Base-by-base conservation (phyloP, 2,888 invertebrate genomes). In the Ophion ventricosus region DNA sequence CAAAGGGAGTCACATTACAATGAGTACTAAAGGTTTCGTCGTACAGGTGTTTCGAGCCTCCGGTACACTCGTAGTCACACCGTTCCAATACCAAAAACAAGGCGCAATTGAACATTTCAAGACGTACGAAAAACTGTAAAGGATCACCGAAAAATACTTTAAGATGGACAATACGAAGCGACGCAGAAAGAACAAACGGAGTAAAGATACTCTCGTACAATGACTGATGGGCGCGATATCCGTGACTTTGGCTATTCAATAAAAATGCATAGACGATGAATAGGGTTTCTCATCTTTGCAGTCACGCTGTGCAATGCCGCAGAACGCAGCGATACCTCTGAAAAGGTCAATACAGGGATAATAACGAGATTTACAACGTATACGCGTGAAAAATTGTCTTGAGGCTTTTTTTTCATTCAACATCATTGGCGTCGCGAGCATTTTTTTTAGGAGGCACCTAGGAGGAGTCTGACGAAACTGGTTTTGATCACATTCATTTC, bases 1-100 rank as follows among this genome's bases (percentile, higher is more conserved):
- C 86, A 86, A 86, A 77, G 81, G 66, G 81, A 73, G 66, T 85
- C 82, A 70, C 73, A 69, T 82, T 86, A 79, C 82, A 80, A 77
- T 77, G 78, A 35, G 56, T 25, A 57, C 56, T 72, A 35, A 57
- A 72, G 70, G 57, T 76, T 67, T 76, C n/a, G 7, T 11, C 57
- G 25, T 17, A 49, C 59, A 77, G 43, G 54, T 23, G 49, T 72
- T 56, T 26, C 63, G 54, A 69, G 54, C 56, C 59, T 20, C 23
- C 25, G 26, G 69, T 43, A 66, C 40, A 66, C 40, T 69, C 23
- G 17, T 17, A 3, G 8, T 2, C 54, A 25, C 57, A 20, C 7
- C 57, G 10, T 49, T 17, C 2, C 49, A 49, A 49, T 49, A 11
- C 3, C 49, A 17, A 49, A 49, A 49, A 49, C 49, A 49, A 49